Base-by-base conservation (phyloP, 2,797 vertebrate genomes). In the Mastacembelus armatus region DNA sequence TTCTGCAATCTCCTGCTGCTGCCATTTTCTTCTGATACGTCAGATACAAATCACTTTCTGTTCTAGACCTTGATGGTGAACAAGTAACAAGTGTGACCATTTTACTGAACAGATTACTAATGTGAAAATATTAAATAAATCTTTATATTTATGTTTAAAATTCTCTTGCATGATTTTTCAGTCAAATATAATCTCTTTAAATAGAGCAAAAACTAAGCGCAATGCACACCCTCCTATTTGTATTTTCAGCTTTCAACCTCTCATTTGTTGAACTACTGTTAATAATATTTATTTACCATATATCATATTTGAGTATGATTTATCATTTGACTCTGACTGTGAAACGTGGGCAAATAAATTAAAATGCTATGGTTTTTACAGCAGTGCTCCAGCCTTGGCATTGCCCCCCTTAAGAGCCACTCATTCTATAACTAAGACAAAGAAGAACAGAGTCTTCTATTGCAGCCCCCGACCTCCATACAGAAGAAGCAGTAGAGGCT, bases 381-480 rank as follows among this genome's bases (percentile, higher is more conserved):
- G 32, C 55, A 22, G 40, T 0, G 39, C 29, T 62, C 12, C 29
- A 22, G 40, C 51, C 15, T 54, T 36, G 43, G 33, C 3, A 7
- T 49, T 9, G 10, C 3, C 16, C 36, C 19, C 48, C 15, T 44
- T 5, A 61, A 74, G 45, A 47, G 16, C 22, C 47, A 44, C 48
- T 77, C 43, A 16, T 66, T 69, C 22, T 70, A 2, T 44, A 29
- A 58, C 33, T 22, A 49, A 77, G 33, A 48, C 18, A 71, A 62
- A 24, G 21, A 63, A 48, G 51, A 74, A 50, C 51, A 47, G 39
- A 49, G n/a, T 14, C 50, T 39, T 56, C 26, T 50, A 1, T 32
- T 51, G 59, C 60, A 36, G 39, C 14, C 59, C 49, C 45, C 74
- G 80, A 80, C 71, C 49, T 80, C 56, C n/a, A n/a, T 24, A 59